phyloP scores from a whole-genome alignment of 1,140 invertebrate species.

The Dendroctonus ponderosae region DNA sequence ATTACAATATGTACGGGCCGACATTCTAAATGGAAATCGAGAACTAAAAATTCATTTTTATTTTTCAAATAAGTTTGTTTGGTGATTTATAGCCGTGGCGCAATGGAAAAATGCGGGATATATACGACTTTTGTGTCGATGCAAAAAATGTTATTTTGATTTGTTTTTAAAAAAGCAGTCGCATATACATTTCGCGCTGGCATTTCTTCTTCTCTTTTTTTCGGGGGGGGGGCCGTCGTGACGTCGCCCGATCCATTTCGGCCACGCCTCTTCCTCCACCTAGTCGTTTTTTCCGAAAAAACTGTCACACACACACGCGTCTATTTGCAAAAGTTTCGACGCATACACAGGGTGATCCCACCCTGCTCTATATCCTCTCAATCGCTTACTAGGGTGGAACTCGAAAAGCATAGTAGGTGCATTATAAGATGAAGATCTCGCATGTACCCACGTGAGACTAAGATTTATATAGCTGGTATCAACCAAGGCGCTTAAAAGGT shows the following conservation, averaged over 20 bases:
- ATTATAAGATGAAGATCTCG: too few species aligned
- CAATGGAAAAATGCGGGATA: constrained; percentile 30
- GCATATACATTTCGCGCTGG: constrained; percentile 21
- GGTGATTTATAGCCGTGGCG: constrained; percentile 31
- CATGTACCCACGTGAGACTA: too few species aligned
- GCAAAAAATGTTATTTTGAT: constrained; percentile 36
- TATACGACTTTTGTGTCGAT: constrained; percentile 35
- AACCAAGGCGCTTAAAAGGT: too few species aligned
- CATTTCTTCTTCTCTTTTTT: constrained; percentile 13
- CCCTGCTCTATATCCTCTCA: too few species aligned
- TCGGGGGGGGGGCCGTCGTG: background rate
- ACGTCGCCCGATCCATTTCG: constrained; percentile 5
- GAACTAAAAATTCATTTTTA: constrained; percentile 37
- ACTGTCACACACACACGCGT: background rate
- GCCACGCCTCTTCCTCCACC: constrained; percentile 26
- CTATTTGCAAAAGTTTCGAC: constrained; percentile 16
- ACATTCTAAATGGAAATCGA: constrained; percentile 37
- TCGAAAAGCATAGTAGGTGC: too few species aligned
- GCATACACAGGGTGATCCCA: too few species aligned
- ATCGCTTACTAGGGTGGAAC: too few species aligned
- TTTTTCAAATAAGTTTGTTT: constrained; percentile 37
- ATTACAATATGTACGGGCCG: constrained; percentile 35
- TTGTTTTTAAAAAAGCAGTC: constrained; percentile 29
- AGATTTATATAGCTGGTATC: too few species aligned
- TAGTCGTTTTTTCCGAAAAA: constrained; percentile 24